Base-by-base conservation (phyloP, 2,113 vertebrate species). In the Erinaceus europaeus region DNA sequence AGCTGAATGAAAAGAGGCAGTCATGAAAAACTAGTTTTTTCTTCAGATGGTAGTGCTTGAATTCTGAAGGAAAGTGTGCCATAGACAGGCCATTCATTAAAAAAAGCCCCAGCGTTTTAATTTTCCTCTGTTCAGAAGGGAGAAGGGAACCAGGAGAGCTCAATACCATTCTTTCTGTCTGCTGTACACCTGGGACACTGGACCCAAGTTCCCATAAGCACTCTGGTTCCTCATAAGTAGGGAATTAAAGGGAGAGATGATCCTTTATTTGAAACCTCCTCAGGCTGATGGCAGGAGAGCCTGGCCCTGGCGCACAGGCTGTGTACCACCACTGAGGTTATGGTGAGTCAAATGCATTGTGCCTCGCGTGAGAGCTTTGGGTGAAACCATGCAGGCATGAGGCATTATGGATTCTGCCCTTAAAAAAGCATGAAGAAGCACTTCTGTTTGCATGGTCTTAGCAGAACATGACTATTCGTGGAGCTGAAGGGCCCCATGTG, bases 341-440 rank as follows among this genome's bases (percentile, higher is more conserved):
- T 77, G 42, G 65, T 13, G 1, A 0, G 29, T 32, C 55, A 67
- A 68, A 44, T 1, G 29, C 52, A 50, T 29, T 7, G 9, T 17
- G 4, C 1, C 27, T 21, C 5, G 36, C 2, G 34, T 64, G 92
- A 94, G 15, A 64, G 79, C 81, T 91, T 89, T 40, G 65, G 89
- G 20, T 38, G 88, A 71, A 94, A 75, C n/a, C 59, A 36, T 2
- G 25, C 7, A 0, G 27, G 0, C 57, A 29, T 64, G 62, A 84
- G 32, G 50, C 57, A 88, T 64, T 73, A 93, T 40, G 4, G 42
- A 68, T 84, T 23, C 50, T 34, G 90, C 59, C 87, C 27, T 67
- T 52, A 53, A 59, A n/a, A 93, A 94, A 91, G 68, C 86, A 91
- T 57, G 23, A 75, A 95, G 25, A 92, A 84, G 62, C 10, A 2